Percentiles rank a stretch among this genome's conserved stretches.
Conservation (phyloP, 2,888 invertebrate genomes). For the Philhelius pedissequus region DNA sequence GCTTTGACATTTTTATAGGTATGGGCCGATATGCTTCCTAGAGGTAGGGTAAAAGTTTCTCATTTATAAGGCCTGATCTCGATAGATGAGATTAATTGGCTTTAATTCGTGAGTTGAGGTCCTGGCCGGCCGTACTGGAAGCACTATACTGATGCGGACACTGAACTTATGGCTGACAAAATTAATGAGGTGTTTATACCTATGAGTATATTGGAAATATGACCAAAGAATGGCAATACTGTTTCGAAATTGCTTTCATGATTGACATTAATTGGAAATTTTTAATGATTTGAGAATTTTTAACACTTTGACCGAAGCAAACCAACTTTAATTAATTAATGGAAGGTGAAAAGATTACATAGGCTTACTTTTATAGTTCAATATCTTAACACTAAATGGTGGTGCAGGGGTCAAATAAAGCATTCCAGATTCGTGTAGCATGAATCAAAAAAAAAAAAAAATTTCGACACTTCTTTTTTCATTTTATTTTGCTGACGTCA, state of each 20-base stretch:
- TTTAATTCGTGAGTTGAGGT: constrained; percentile 4
- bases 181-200: constrained; percentile 13
- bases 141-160: background rate
- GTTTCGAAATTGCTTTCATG: background rate
- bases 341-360: no score
- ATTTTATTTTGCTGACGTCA: no score
- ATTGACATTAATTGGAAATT: constrained; percentile 10
- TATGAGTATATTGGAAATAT: background rate
- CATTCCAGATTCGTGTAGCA: no score
- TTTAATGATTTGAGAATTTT: background rate
- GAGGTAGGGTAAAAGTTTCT: background rate
- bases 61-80: constrained; percentile 10
- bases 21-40: background rate
- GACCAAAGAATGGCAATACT: background rate
- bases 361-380: no score
- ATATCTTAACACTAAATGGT: no score
- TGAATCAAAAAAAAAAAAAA: no score
- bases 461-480: no score
- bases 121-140: background rate
- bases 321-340: background rate
- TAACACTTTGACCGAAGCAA: background rate
- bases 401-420: no score
- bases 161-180: background rate
- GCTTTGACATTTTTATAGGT: constrained; percentile 34
- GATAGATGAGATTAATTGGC: constrained; percentile 48